A percentile compares a stretch with the other conserved stretches of the same genome.
phyloP scores from a whole-genome alignment of 2,797 vertebrate genomes.

The Denticeps clupeoides region DNA sequence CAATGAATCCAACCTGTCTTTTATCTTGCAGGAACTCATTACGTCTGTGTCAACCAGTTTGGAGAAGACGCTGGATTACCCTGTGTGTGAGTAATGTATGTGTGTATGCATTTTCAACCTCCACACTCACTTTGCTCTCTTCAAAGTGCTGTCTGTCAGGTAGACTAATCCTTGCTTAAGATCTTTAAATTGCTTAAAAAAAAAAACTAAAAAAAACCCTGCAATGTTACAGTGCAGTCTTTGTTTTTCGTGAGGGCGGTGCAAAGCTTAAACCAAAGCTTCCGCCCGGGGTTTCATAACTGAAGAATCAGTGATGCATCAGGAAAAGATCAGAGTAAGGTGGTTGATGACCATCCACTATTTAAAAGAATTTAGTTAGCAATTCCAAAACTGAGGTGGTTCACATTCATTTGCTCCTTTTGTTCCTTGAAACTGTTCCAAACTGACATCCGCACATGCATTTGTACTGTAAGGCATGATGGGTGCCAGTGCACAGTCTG shows the following conservation, averaged over 20 bases:
- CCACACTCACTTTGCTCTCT: background rate
- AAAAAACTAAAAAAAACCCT: background rate
- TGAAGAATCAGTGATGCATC: too few relatives aligned
- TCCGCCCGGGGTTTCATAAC: too few relatives aligned
- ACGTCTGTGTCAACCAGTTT: conserved; percentile 4
- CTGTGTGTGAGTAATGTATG: background rate
- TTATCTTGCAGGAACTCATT: conserved; percentile 6
- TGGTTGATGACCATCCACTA: too few relatives aligned
- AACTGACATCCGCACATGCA: too few relatives aligned
- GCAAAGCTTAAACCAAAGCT: too few relatives aligned
- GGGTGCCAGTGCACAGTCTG: too few relatives aligned
- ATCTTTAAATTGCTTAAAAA: background rate
- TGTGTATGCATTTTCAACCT: background rate
- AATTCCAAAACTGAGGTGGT: too few relatives aligned
- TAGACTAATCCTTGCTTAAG: background rate
- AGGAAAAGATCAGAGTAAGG: too few relatives aligned
- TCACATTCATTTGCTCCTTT: too few relatives aligned
- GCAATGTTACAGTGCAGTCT: background rate
- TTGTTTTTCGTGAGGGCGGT: background rate
- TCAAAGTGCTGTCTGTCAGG: background rate
- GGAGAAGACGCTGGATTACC: conserved; percentile 4
- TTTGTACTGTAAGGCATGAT: too few relatives aligned
- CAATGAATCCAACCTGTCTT: conserved; percentile 5
- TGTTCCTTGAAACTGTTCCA: too few relatives aligned
- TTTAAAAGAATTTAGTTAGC: too few relatives aligned